These are phyloP conservation scores for Oreortyx pictus DNA, from an alignment of 2,797 vertebrate species.

Conservation along the genomic window DNA sequence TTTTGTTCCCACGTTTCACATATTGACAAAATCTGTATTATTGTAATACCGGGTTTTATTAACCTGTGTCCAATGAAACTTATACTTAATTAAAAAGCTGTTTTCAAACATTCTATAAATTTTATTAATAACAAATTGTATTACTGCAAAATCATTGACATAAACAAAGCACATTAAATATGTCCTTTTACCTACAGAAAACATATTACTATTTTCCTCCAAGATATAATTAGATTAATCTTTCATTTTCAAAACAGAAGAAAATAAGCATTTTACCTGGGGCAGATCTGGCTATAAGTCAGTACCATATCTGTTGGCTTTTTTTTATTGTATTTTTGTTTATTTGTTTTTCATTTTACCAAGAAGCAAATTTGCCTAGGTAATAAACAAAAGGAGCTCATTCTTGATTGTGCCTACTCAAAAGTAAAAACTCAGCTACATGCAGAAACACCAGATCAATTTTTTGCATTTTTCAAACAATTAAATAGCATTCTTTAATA, in stretches of 20 bases:
- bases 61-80: slow-evolving; percentile 41
- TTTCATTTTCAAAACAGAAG: slow-evolving; percentile 70
- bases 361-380: slow-evolving; percentile 50
- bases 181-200: slow-evolving; percentile 56
- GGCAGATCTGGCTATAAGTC: slow-evolving; percentile 17
- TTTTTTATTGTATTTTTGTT: slow-evolving; percentile 20
- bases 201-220: slow-evolving; percentile 15
- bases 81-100: slow-evolving; percentile 48
- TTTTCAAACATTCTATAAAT: slow-evolving; percentile 14
- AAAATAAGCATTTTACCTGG: slow-evolving; percentile 51
- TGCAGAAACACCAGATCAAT: neutral
- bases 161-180: slow-evolving; percentile 47
- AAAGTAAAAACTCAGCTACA: neutral
- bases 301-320: neutral
- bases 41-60: neutral
- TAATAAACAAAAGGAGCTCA: slow-evolving; percentile 31
- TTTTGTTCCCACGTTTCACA: neutral
- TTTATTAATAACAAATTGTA: slow-evolving; percentile 12
- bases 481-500: neutral
- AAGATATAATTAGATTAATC: slow-evolving; percentile 59
- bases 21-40: neutral
- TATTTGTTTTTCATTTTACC: slow-evolving; percentile 25
- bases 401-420: neutral
- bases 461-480: neutral
- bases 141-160: slow-evolving; percentile 50